These are phyloP conservation scores for Aphis gossypii DNA, from an alignment of 1,140 invertebrate genomes.

Conservation along the genomic window DNA sequence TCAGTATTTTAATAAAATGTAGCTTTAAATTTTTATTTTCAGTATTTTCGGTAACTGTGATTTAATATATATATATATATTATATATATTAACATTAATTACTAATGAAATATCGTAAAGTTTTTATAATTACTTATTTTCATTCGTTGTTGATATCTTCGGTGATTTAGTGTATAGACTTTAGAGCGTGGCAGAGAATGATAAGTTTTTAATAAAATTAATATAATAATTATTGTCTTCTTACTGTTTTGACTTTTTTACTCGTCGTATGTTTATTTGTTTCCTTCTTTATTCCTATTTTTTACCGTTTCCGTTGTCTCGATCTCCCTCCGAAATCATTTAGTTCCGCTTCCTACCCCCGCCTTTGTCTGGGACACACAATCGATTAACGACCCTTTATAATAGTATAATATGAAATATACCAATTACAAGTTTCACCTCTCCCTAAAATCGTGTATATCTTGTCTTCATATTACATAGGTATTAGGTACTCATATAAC, in stretches of 20 bases:
- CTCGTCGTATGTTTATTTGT: neutral
- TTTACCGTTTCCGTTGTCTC: neutral
- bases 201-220: neutral
- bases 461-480: no score
- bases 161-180: neutral
- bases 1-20: no score
- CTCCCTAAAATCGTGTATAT: neutral
- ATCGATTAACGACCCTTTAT: neutral
- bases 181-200: neutral
- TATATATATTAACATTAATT: no score
- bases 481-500: no score
- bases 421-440: neutral
- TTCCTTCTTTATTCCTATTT: neutral
- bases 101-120: no score
- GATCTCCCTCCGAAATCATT: neutral
- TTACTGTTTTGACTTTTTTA: neutral
- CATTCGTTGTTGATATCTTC: no score
- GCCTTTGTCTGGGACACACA: neutral
- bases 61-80: no score
- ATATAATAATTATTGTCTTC: neutral
- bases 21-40: no score
- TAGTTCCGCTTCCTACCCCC: neutral
- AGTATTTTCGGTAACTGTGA: no score
- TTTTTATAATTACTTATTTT: no score
- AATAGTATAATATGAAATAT: neutral